These are phyloP conservation scores for Beaufortia kweichowensis DNA, from an alignment of 2,113 vertebrate genomes.

Conservation along the genomic window DNA sequence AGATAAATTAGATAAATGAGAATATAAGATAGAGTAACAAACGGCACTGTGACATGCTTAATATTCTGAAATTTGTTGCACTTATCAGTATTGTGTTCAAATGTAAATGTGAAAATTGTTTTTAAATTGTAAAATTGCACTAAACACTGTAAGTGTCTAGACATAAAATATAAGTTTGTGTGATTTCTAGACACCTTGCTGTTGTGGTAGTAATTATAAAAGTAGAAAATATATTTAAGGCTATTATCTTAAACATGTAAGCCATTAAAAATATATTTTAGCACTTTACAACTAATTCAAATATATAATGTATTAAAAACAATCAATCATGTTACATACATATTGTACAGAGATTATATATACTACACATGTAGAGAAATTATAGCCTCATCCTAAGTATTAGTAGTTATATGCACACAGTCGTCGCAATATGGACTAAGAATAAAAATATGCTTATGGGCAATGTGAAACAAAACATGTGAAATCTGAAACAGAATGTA, in stretches of 20 bases:
- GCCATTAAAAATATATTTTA: neutral
- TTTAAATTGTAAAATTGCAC: too few relatives aligned
- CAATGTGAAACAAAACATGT: neutral
- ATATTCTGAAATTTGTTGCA: neutral
- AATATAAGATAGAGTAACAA: slow-evolving; percentile 5
- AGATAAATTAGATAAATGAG: neutral
- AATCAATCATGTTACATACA: slow-evolving; percentile 6
- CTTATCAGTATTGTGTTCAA: neutral
- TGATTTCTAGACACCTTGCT: slow-evolving; percentile 11
- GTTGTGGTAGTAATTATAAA: neutral
- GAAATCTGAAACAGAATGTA: slow-evolving; percentile 21
- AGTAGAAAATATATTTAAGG: neutral
- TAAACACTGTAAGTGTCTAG: too few relatives aligned
- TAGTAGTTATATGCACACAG: neutral
- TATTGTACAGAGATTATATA: neutral
- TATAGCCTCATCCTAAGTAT: neutral
- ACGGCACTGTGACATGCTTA: neutral
- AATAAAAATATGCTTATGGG: neutral
- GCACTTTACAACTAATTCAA: slow-evolving; percentile 19
- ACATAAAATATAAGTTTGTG: too few relatives aligned
- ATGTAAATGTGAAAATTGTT: too few relatives aligned
- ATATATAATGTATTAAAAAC: slow-evolving; percentile 6
- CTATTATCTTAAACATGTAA: neutral
- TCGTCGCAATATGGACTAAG: neutral
- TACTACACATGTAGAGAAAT: neutral